Base-by-base conservation (phyloP, 2,888 invertebrate species). In the Macaria liturata region DNA sequence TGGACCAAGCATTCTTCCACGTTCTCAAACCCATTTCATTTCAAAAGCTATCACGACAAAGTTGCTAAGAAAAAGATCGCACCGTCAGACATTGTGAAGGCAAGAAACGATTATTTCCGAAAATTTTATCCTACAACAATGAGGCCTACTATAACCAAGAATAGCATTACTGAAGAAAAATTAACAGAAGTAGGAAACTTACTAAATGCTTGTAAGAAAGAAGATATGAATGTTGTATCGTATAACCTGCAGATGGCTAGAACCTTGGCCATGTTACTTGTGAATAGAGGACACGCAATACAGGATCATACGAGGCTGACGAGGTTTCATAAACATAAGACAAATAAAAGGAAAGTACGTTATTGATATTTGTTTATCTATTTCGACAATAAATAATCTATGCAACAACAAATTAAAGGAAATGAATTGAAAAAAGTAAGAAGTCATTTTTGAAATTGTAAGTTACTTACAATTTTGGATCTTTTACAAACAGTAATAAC, bases 91-190 rank as follows among this genome's bases (percentile, higher is more conserved):
- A 88, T 91, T 50, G 78, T 81, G 32, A 80, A 80, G 63, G 80
- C 78, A 0, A 81, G 91, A 53, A 77, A 85, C 45, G 79, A 80
- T 57, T 91, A 90, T 64, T 91, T 91, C 60, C 75, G 69, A 42
- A 70, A 71, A 9, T 77, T 75, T 48, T 85, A 76, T 50, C 59
- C 76, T 1, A 77, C 72, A 0, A 62, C 74, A 51, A 76, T 69
- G 50, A 82, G 72, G 56, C 34, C 54, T 30, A 52, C 40, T 30
- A n/a, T 54, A 9, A 39, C 20, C 7, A 50, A 34, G 32, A 46
- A 37, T 9, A 9, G 46, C 6, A n/a, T 39, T 39, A 32, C 20
- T n/a, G 43, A 51, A 8, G 42, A 52, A 32, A 39, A n/a, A 20
- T n/a, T 20, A 20, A 20, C 9, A 30, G 3, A 37, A 32, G 9